phyloP scores from a whole-genome alignment of 2,797 vertebrate species.

The Capromys pilorides region DNA sequence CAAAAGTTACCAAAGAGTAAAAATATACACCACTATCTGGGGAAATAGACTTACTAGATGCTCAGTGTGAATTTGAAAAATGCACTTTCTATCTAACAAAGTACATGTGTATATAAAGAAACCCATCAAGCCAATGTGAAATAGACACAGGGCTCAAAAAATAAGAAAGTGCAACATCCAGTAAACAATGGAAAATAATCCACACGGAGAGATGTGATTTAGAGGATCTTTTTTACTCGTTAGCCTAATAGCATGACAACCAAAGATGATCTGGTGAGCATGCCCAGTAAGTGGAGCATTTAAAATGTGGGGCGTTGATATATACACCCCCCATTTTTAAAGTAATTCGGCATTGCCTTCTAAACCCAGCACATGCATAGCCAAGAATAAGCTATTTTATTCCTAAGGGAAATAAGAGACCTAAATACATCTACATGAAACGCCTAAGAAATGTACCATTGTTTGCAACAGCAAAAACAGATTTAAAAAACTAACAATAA shows the following conservation, averaged over 20 bases:
- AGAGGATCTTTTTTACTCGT: background rate
- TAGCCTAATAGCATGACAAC: background rate
- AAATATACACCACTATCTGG: background rate
- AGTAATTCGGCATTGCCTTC: background rate
- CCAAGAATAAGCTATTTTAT: background rate
- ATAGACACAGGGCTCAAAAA: background rate
- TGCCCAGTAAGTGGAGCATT: background rate
- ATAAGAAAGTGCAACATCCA: background rate
- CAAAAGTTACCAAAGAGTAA: conserved; percentile 4
- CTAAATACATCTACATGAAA: background rate
- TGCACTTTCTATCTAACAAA: background rate
- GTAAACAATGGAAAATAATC: background rate
- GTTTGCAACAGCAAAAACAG: background rate
- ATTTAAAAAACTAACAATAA: conserved; percentile 4
- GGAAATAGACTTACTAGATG: background rate
- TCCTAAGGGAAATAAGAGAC: background rate
- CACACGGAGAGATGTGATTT: background rate
- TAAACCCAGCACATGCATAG: background rate
- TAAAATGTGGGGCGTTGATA: background rate
- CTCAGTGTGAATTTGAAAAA: background rate
- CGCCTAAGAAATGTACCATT: background rate
- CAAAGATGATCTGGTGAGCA: background rate
- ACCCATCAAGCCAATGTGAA: background rate
- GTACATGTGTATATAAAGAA: background rate
- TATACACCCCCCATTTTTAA: background rate